Evolutionary conservation across 2,797 vertebrate genomes (phyloP).

Genomic region (Sciaenops ocellatus): DNA sequence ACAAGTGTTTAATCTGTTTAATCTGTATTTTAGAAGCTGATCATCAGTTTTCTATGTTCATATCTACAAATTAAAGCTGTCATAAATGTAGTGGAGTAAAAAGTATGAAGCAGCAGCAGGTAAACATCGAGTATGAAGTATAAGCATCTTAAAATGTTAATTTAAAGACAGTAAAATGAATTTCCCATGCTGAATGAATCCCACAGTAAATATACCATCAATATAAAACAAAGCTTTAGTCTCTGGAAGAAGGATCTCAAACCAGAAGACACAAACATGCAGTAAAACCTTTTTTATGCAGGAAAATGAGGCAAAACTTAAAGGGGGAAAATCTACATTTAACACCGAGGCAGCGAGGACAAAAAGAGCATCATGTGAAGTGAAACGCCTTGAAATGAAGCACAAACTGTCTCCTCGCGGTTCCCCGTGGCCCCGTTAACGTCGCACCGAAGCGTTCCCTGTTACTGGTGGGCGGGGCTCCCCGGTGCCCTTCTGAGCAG

Average conservation of each 20-base stretch:
- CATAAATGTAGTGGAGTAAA: neutral
- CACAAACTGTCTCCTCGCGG: constrained; percentile 39
- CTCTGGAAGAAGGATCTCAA: neutral
- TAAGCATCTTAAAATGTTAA: neutral
- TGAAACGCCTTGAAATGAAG: constrained; percentile 47
- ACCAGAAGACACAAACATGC: constrained; percentile 5
- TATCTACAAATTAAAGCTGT: neutral
- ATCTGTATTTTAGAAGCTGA: neutral
- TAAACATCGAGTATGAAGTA: neutral
- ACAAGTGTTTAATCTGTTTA: neutral
- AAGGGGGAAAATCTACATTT: constrained; percentile 56
- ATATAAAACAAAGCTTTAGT: constrained; percentile 6
- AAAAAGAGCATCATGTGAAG: constrained; percentile 43
- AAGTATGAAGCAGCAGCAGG: neutral
- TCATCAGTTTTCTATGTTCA: neutral
- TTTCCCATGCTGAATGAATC: neutral
- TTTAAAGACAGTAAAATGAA: neutral
- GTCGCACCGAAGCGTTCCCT: constrained; percentile 31
- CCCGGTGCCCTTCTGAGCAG: constrained; percentile 63
- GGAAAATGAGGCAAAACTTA: constrained; percentile 13
- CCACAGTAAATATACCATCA: neutral
- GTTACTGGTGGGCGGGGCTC: constrained; percentile 49
- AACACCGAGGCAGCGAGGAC: constrained; percentile 25
- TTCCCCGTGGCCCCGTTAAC: constrained; percentile 47
- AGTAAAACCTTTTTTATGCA: constrained; percentile 6